Conservation (phyloP, 2,888 invertebrate genomes). For the Catocala sponsa region DNA sequence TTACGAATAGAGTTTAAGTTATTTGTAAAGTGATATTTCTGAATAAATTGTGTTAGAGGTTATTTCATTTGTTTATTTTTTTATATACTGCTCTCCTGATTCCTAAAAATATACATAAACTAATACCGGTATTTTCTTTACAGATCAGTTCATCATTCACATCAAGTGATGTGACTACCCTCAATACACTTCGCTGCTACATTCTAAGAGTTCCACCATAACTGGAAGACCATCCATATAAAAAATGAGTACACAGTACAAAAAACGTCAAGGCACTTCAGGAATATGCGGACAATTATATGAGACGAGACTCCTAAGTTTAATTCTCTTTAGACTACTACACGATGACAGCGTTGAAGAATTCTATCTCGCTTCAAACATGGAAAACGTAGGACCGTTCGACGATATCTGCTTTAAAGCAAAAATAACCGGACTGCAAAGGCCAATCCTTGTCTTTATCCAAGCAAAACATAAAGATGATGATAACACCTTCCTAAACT, state of each 20-base stretch:
- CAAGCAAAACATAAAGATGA: constrained; percentile 42
- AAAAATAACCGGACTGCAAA: constrained; percentile 11
- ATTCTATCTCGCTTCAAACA: constrained; percentile 40
- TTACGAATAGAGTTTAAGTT: too few relatives aligned
- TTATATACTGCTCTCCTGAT: too few relatives aligned
- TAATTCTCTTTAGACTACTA: constrained; percentile 31
- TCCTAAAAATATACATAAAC: too few relatives aligned
- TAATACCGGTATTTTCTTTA: too few relatives aligned
- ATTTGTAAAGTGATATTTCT: too few relatives aligned
- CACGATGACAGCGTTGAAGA: constrained; percentile 18
- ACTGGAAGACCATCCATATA: too few relatives aligned
- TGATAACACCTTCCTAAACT: constrained; percentile 3
- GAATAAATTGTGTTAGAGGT: too few relatives aligned
- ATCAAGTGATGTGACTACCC: too few relatives aligned
- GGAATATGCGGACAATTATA: constrained; percentile 43
- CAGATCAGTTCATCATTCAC: too few relatives aligned
- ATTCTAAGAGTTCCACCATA: too few relatives aligned
- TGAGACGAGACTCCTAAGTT: constrained; percentile 42
- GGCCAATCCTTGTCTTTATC: constrained; percentile 30
- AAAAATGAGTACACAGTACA: constrained; percentile 4
- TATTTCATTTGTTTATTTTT: too few relatives aligned
- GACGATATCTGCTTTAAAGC: constrained; percentile 41
- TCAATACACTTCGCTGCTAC: too few relatives aligned
- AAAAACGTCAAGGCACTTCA: constrained; percentile 33
- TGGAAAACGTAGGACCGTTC: constrained; percentile 34